Evolutionary conservation across 2,888 invertebrate genomes (phyloP).

Genomic region (Tenthredo distinguenda): DNA sequence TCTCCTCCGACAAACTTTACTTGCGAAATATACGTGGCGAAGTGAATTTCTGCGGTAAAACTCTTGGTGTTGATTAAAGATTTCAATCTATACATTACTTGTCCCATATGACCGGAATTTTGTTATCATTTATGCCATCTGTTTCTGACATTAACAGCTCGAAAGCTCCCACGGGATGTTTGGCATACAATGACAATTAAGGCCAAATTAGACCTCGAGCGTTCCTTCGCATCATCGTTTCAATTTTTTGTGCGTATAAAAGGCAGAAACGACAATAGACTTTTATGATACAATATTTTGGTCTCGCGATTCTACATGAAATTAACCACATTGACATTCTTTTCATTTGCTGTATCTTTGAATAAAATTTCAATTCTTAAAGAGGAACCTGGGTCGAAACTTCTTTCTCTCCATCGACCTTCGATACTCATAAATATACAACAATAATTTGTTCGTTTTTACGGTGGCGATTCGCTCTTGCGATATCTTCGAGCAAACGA

Average conservation of each 20-base stretch:
- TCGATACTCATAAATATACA: too few species aligned
- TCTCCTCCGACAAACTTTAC: neutral
- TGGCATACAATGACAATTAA: conserved; percentile 15
- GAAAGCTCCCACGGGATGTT: conserved; percentile 20
- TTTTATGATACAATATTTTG: neutral
- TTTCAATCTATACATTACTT: conserved; percentile 26
- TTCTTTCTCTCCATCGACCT: neutral
- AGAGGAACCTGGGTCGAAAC: neutral
- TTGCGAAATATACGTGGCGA: neutral
- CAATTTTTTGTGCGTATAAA: neutral
- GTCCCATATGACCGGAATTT: conserved; percentile 20
- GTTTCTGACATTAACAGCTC: neutral
- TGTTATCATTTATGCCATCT: conserved; percentile 8
- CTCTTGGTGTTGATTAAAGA: conserved; percentile 3
- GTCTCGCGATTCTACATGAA: neutral
- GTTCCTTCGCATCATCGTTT: neutral
- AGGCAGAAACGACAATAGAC: neutral
- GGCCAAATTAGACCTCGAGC: neutral
- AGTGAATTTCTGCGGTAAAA: neutral
- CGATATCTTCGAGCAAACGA: neutral
- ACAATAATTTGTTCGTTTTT: neutral
- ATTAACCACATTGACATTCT: neutral
- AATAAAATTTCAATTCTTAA: too few species aligned
- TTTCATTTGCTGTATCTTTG: neutral
- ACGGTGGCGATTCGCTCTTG: neutral